Percentiles rank a stretch among this genome's conserved stretches.
Evolutionary conservation across 1,140 invertebrate species (phyloP).

Genomic region (Uloborus diversus): DNA sequence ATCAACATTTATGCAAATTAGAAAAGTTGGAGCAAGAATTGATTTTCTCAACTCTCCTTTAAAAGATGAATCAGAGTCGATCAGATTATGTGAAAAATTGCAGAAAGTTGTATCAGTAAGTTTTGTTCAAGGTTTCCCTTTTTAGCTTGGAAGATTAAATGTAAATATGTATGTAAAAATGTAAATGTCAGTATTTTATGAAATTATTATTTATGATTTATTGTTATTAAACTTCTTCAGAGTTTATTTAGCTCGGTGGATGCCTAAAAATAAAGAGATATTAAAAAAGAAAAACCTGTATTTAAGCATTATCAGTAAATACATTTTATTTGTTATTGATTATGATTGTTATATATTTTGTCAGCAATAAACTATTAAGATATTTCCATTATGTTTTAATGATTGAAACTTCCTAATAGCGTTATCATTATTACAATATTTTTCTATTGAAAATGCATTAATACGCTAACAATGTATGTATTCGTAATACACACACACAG

Average conservation of each 20-base stretch:
- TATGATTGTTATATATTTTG: too few relatives aligned
- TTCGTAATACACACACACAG: too few relatives aligned
- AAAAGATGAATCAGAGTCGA: not conserved
- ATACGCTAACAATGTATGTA: too few relatives aligned
- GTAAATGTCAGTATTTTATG: not conserved
- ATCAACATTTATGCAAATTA: slow-evolving; percentile 23
- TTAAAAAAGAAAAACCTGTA: not conserved
- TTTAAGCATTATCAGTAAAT: too few relatives aligned
- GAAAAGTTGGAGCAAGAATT: slow-evolving; percentile 18
- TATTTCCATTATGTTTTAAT: too few relatives aligned
- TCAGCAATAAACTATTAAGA: too few relatives aligned
- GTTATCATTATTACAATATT: too few relatives aligned
- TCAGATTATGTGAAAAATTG: slow-evolving; percentile 29
- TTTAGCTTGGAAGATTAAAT: too few relatives aligned
- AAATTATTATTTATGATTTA: not conserved
- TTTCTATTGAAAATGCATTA: too few relatives aligned
- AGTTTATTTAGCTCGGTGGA: not conserved
- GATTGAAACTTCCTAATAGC: too few relatives aligned
- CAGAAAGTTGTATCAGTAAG: slow-evolving; percentile 29
- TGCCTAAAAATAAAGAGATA: not conserved
- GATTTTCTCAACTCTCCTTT: slow-evolving; percentile 34
- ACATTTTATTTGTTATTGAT: too few relatives aligned
- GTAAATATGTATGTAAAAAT: not conserved
- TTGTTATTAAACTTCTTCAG: not conserved
- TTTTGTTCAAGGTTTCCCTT: too few relatives aligned